Conservation (phyloP, 2,888 invertebrate genomes). For the Anthophora plumipes region DNA sequence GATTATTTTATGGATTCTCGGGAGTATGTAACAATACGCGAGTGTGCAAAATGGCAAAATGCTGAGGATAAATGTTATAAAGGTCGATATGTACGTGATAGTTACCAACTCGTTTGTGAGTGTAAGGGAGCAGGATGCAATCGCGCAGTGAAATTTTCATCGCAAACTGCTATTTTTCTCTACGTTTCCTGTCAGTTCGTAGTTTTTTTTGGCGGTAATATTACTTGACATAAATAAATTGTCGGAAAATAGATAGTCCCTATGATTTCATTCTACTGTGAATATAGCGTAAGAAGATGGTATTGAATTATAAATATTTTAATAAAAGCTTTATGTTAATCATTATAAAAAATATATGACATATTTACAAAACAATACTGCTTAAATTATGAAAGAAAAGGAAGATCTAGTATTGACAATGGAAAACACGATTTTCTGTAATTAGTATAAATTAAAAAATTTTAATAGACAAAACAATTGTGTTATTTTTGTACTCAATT, state of each 20-base stretch:
- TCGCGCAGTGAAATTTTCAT: constrained; percentile 56
- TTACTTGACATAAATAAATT: constrained; percentile 20
- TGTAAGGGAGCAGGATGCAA: constrained; percentile 75
- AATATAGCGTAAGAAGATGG: neutral
- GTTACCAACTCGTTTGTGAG: constrained; percentile 77
- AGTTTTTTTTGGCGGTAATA: constrained; percentile 34
- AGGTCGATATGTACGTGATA: constrained; percentile 73
- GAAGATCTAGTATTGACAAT: neutral
- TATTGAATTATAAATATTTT: too few species aligned
- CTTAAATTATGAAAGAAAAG: constrained; percentile 5
- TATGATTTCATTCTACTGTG: neutral
- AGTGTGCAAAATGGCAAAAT: constrained; percentile 72
- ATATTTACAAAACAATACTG: neutral
- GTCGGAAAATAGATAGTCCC: neutral
- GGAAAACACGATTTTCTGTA: neutral
- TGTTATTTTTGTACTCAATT: neutral
- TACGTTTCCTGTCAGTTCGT: constrained; percentile 45
- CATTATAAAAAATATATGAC: neutral
- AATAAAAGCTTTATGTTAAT: neutral
- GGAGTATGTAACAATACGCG: constrained; percentile 69
- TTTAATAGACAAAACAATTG: neutral
- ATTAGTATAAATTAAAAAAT: neutral
- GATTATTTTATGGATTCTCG: constrained; percentile 74
- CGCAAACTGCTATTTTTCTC: neutral
- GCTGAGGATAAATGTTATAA: constrained; percentile 71